Percentiles rank a stretch among this genome's conserved stretches.
phyloP scores from a whole-genome alignment of 2,888 invertebrate species.

The Philaethria dido region DNA sequence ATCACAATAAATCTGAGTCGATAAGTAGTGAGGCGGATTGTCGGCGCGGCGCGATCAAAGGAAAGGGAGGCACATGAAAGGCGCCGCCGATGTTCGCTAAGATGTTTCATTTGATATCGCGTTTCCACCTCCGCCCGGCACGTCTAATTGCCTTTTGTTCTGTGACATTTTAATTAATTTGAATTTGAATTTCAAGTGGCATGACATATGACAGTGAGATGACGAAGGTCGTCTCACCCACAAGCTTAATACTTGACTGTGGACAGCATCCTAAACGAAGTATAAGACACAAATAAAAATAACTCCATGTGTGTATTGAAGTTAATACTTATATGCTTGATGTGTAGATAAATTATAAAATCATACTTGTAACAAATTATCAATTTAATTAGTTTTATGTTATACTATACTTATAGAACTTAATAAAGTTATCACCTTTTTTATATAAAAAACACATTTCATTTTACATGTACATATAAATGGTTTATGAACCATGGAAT shows the following conservation, averaged over 20 bases:
- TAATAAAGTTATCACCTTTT: too few relatives aligned
- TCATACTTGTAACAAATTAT: too few relatives aligned
- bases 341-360: too few relatives aligned
- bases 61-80: conserved; percentile 76
- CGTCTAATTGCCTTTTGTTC: conserved; percentile 64
- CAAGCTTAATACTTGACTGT: conserved; percentile 19
- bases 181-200: conserved; percentile 42
- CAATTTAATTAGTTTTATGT: too few relatives aligned
- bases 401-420: too few relatives aligned
- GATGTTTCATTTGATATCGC: conserved; percentile 66
- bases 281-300: background rate
- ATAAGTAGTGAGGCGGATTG: conserved; percentile 82
- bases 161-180: conserved; percentile 76
- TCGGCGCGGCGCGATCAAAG: conserved; percentile 81
- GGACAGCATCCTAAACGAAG: background rate
- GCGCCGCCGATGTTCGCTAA: conserved; percentile 66
- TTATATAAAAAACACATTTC: too few relatives aligned
- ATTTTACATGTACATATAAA: too few relatives aligned
- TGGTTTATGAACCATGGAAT: too few relatives aligned
- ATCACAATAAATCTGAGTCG: conserved; percentile 83
- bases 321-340: too few relatives aligned
- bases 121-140: conserved; percentile 72
- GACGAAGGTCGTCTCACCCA: conserved; percentile 33
- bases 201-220: conserved; percentile 39
- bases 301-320: background rate